phyloP scores from a whole-genome alignment of 2,888 invertebrate genomes.

The Epinotia ramella region DNA sequence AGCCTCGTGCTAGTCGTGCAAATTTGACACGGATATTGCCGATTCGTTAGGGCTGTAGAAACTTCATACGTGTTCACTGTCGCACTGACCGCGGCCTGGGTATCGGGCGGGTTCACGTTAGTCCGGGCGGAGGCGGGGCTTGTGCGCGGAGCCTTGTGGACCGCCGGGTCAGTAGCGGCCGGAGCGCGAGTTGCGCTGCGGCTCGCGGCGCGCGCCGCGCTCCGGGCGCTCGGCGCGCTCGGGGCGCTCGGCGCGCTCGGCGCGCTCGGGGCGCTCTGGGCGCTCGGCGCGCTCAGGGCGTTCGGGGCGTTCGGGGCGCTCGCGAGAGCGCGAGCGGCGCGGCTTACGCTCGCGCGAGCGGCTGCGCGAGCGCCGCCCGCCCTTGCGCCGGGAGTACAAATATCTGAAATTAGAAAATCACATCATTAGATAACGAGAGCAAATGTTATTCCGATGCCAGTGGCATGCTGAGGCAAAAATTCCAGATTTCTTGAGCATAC shows the following conservation, averaged over 20 bases:
- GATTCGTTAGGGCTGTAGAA: not conserved
- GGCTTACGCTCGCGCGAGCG: slow-evolving; percentile 76
- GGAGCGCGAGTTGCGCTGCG: slow-evolving; percentile 82
- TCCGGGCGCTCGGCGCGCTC: slow-evolving; percentile 52
- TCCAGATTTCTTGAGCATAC: too few species aligned
- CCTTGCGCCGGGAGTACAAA: slow-evolving; percentile 89
- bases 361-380: slow-evolving; percentile 71
- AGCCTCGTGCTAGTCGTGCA: not conserved
- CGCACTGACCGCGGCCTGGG: not conserved
- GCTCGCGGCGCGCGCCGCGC: slow-evolving; percentile 71
- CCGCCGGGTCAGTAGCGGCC: slow-evolving; percentile 78
- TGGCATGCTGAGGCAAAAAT: too few species aligned
- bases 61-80: not conserved
- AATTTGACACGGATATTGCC: not conserved
- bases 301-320: slow-evolving; percentile 60
- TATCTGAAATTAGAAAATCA: slow-evolving; percentile 77
- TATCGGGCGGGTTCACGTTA: not conserved
- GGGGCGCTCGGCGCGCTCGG: slow-evolving; percentile 39
- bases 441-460: too few species aligned
- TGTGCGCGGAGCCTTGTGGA: not conserved
- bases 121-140: not conserved
- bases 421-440: not conserved
- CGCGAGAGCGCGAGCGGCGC: slow-evolving; percentile 86
- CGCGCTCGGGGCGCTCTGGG: not conserved
- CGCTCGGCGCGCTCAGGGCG: slow-evolving; percentile 54